Conservation (phyloP, 1,140 invertebrate genomes). For the Ctenoplectra terminalis region DNA sequence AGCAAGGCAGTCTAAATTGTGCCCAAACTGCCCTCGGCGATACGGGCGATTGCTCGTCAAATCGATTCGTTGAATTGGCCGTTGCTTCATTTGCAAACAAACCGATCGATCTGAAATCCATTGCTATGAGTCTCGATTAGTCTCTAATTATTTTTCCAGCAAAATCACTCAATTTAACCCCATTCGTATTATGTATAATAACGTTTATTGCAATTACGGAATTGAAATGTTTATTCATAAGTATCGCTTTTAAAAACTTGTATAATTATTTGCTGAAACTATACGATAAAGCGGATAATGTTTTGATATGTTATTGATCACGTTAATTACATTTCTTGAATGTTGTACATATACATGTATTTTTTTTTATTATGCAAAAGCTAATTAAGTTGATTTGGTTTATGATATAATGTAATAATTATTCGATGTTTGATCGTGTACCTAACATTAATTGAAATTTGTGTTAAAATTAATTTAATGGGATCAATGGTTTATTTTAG, state of each 20-base stretch:
- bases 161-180: too few relatives aligned
- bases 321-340: background rate
- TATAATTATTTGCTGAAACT: too few relatives aligned
- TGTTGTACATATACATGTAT: background rate
- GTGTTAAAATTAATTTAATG: background rate
- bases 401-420: too few relatives aligned
- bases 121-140: background rate
- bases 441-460: too few relatives aligned
- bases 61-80: slow-evolving; percentile 44
- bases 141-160: too few relatives aligned
- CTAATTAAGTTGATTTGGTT: background rate
- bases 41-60: slow-evolving; percentile 48
- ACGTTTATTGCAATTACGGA: too few relatives aligned
- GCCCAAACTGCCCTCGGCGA: slow-evolving; percentile 45
- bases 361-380: background rate
- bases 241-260: too few relatives aligned
- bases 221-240: too few relatives aligned
- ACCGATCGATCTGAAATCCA: slow-evolving; percentile 30
- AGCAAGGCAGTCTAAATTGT: slow-evolving; percentile 36
- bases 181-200: too few relatives aligned
- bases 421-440: too few relatives aligned
- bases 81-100: slow-evolving; percentile 43
- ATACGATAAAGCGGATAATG: too few relatives aligned
- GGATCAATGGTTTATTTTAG: background rate
- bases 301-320: too few relatives aligned